Base-by-base conservation (phyloP, 2,888 invertebrate genomes). In the Lamellibrachia columna region DNA sequence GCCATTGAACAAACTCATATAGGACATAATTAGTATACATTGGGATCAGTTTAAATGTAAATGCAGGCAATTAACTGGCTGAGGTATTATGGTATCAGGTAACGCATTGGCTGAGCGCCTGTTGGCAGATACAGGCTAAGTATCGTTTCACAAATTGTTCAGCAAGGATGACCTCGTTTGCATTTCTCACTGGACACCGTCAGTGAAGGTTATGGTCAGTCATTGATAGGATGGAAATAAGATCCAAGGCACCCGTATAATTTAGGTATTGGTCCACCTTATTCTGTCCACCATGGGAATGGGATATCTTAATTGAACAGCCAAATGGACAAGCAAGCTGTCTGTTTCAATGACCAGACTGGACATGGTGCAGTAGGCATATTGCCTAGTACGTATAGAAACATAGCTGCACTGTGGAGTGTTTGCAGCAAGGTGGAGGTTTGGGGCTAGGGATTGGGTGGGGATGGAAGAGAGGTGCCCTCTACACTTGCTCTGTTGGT, bases 171-270 rank as follows among this genome's bases (percentile, higher is more conserved):
- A 22, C 75, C 75, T 15, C 22, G 75, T 75, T 75, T 22, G 22
- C 75, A 75, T 75, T 75, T 75, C 15, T 75, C 40, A 40, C 40
- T 40, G 40, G 40, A 40, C 40, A 40, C 40, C 58, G 8, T 15
- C 8, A 58, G 58, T 58, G 58, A 15, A 75, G 75, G n/a, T 75
- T 22, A 75, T 15, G 75, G 75, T 22, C 75, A 6, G 22, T 15
- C 75, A 75, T 75, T 75, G 75, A 75, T 75, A n/a, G 75, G 22
- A 75, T 75, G 75, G 75, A 75, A 75, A 75, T 75, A n/a, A 22
- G 75, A 75, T 75, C 4, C 22, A 15, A 11, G 58, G 8, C 15
- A 22, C 3, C 3, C 6, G 75, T 75, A 22, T 75, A 15, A 75
- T 75, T 75, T n/a, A 22, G 75, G n/a, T n/a, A 6, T 75, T 75